Base-by-base conservation (phyloP, 2,113 vertebrate species). In the Anguilla japonica region DNA sequence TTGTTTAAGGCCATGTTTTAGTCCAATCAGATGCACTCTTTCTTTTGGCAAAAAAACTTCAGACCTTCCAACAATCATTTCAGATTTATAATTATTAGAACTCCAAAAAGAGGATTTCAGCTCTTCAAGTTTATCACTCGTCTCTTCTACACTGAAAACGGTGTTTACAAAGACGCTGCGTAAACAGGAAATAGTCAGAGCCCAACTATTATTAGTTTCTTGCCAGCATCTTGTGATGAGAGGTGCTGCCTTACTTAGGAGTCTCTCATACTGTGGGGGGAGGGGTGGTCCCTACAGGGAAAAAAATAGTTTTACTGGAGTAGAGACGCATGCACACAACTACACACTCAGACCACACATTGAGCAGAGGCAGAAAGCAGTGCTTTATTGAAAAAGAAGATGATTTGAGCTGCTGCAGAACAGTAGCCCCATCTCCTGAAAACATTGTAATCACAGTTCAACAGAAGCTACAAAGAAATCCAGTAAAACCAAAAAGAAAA, bases 341-440 rank as follows among this genome's bases (percentile, higher is more conserved):
- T 7, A 60, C 3, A 60, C 57, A 60, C 15, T 18, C 57, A 60
- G 13, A 60, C 18, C 15, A 60, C 18, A 60, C 18, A 34, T 34
- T 34, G 34, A 9, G 60, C 60, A 26, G 60, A 67, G 60, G 81
- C 81, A 82, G 26, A 82, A 50, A 56, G 29, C 26, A 56, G n/a
- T 83, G n/a, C 18, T 83, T 83, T 50, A 82, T 82, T 82, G 9
- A 82, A 26, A 13, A 39, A 14, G 26, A 34, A 83, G 41, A 83
- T 3, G 5, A 18, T 41, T 13, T 83, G 46, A 53, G n/a, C 46
- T 29, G 15, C 43, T 29, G 9, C 34, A 79, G 26, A 34, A 75
- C 39, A 1, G 11, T 40, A 22, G 7, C 75, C 5, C 29, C 75
- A 40, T 41, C 34, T 41, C 40, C 39, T 80, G 40, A n/a, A 14